Conservation (phyloP, 2,113 vertebrate species). For the Mormoops blainvillei region DNA sequence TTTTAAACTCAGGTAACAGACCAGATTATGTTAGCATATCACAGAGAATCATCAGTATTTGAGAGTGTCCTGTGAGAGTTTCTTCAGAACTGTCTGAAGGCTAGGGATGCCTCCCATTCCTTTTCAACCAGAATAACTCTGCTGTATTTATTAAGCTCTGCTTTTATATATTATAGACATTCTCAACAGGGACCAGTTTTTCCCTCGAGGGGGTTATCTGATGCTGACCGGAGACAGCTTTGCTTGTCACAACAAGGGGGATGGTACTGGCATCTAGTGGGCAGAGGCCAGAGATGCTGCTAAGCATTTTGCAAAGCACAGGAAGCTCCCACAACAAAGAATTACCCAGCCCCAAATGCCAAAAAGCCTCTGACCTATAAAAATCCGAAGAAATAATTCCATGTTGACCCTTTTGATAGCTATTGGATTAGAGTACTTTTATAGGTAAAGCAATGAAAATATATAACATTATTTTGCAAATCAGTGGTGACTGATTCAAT, state of each 20-base stretch:
- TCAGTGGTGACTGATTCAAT: neutral
- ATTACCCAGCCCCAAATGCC: neutral
- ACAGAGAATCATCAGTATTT: neutral
- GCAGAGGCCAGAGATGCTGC: neutral
- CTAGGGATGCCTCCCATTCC: rapidly evolving
- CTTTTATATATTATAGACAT: neutral
- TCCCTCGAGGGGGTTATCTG: neutral
- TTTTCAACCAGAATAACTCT: neutral
- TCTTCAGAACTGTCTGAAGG: neutral
- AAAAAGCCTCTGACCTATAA: neutral
- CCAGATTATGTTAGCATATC: neutral
- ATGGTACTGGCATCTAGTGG: neutral
- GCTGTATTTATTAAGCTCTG: too few species aligned
- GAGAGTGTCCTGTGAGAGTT: neutral
- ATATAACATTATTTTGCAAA: neutral
- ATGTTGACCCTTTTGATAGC: neutral
- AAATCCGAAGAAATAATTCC: neutral
- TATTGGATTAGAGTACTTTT: neutral
- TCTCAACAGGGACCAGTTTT: neutral
- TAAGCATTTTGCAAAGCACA: neutral
- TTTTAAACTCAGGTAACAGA: neutral
- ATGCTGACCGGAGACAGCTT: neutral
- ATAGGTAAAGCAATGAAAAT: neutral
- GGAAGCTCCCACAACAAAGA: neutral
- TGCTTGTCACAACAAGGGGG: neutral